Evolutionary conservation across 2,113 vertebrate genomes (phyloP).

Genomic region (Proteles cristata): DNA sequence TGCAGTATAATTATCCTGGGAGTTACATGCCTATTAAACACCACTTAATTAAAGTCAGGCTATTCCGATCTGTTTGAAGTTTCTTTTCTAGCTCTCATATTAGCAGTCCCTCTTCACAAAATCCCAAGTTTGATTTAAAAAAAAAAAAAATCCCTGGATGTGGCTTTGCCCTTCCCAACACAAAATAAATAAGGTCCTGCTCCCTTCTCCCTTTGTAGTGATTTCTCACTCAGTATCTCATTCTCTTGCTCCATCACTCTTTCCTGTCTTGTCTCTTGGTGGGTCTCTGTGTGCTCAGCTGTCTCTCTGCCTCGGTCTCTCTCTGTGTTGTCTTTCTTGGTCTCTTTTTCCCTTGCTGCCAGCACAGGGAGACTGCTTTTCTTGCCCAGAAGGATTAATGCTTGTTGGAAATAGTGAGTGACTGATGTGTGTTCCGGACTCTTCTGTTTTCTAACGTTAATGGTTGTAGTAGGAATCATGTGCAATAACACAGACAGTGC

Average conservation of each 20-base stretch:
- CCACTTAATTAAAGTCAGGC: not conserved
- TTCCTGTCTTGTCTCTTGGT: not conserved
- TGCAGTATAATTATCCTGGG: not conserved
- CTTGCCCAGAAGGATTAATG: not conserved
- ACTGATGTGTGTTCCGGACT: not conserved
- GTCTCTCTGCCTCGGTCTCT: not conserved
- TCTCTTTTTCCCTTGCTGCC: not conserved
- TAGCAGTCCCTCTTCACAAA: not conserved
- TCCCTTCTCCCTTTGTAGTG: not conserved
- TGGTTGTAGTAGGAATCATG: not conserved
- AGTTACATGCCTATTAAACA: not conserved
- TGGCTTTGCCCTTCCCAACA: not conserved
- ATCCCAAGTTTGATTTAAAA: not conserved
- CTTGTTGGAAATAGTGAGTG: not conserved
- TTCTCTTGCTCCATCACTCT: not conserved
- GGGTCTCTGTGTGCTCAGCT: not conserved
- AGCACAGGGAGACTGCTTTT: not conserved
- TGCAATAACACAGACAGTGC: not conserved
- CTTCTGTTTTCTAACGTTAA: not conserved
- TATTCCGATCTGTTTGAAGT: not conserved
- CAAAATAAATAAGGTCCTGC: not conserved
- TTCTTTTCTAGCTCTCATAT: not conserved
- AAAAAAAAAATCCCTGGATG: not conserved
- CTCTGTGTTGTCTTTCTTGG: not conserved
- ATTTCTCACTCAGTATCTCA: not conserved